Base-by-base conservation (phyloP, 2,797 vertebrate species). In the Scleropages formosus region DNA sequence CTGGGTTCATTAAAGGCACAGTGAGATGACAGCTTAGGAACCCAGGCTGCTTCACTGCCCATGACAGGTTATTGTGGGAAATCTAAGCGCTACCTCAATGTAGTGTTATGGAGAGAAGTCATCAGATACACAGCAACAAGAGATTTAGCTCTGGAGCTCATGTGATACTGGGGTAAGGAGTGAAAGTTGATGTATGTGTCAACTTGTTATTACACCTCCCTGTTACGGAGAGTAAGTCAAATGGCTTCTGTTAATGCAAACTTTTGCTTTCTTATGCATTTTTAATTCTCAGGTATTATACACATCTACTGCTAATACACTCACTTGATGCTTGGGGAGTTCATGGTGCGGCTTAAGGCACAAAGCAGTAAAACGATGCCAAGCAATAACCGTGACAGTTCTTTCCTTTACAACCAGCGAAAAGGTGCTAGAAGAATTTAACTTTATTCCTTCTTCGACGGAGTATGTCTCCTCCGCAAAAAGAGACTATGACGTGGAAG, bases 401-500 rank as follows among this genome's bases (percentile, higher is more conserved):
- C 20, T 39, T 10, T 20, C 6, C 75, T 16, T 81, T 22, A 71
- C 67, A 75, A 56, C 72, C 85, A 94, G 93, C 1, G 84, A 91
- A 73, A 79, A 89, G 71, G 15, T 88, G 59, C 72, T 74, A 0
- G 78, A 83, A 24, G 86, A 90, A 62, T 44, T 75, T 26, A 85
- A 79, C 1, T 56, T 74, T 0, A 65, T 53, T 0, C 74, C 77
- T 72, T 66, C 78, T 7, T 51, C 81, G 72, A 72, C 70, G 0
- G 86, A 91, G 27, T 86, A 82, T 78, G 47, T 79, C 77, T 86
- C 91, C 64, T 87, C 88, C 8, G 89, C 84, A 9, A 84, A 85
- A 73, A 80, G 26, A 8, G 88, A 91, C 77, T 93, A 88, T 84
- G 75, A 56, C 51, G 77, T 61, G 0, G 59, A 84, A 60, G 91